These are phyloP conservation scores for Drosophila ironensis DNA, from an alignment of 1,140 invertebrate species.

Conservation along the genomic window DNA sequence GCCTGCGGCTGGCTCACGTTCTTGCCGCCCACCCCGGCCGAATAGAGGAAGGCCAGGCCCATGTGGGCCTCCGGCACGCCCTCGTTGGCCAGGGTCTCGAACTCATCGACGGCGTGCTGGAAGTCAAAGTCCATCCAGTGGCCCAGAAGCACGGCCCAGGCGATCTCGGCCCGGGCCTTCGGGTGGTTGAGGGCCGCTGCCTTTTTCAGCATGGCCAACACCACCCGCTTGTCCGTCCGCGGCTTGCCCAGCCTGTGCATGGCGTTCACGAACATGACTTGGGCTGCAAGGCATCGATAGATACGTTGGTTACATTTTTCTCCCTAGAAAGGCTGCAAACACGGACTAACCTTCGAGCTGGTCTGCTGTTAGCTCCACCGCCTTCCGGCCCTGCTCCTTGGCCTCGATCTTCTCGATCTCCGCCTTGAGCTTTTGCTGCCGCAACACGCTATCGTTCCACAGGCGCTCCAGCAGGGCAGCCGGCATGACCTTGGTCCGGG, in stretches of 20 bases:
- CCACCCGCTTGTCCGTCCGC: constrained; percentile 59
- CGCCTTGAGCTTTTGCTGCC: constrained; percentile 65
- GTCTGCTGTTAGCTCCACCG: constrained; percentile 41
- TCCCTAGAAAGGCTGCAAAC: too few relatives aligned
- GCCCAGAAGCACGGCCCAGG: constrained; percentile 94
- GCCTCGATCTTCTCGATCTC: constrained; percentile 62
- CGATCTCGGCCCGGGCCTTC: constrained; percentile 91
- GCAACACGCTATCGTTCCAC: constrained; percentile 57
- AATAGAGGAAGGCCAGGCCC: constrained; percentile 94
- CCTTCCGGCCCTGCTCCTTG: background rate
- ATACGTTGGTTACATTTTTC: too few relatives aligned
- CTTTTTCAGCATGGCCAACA: constrained; percentile 55
- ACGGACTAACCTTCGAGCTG: constrained; percentile 76
- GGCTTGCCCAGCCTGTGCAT: constrained; percentile 67
- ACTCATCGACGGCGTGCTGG: constrained; percentile 88
- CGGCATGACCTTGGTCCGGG: constrained; percentile 57
- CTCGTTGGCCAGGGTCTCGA: constrained; percentile 88
- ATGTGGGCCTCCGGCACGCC: constrained; percentile 95
- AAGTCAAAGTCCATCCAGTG: constrained; percentile 89
- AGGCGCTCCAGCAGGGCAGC: constrained; percentile 61
- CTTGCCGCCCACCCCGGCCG: constrained; percentile 90
- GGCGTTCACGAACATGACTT: constrained; percentile 64
- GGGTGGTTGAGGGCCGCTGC: constrained; percentile 91
- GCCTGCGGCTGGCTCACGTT: constrained; percentile 94
- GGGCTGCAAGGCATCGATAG: constrained; percentile 30